Evolutionary conservation across 2,113 vertebrate genomes (phyloP), one percentile per base, ranked within the genome.

Genomic region (Engraulis encrasicolus): DNA sequence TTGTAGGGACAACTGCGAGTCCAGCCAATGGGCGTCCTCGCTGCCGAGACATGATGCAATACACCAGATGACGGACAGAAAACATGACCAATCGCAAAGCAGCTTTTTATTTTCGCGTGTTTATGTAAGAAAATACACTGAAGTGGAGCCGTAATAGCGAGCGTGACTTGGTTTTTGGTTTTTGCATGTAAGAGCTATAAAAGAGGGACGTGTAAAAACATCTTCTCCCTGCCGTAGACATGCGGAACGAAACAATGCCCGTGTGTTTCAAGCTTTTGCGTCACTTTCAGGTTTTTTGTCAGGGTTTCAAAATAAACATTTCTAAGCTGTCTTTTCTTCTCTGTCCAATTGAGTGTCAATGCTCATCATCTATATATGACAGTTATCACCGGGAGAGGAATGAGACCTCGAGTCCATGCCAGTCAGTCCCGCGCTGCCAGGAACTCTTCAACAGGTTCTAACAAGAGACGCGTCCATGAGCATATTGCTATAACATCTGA

Each of bases 1-100:
- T 92, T 95, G 91, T 94, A 94, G 88, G 94, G 94, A 88, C 84
- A 93, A 93, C 82, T 92, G 78, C 15, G 17, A 23, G 7, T 0
- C 78, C 54, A 87, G 80, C 95, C 94, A 95, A 94, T 94, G 90
- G 89, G 37, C 80, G 19, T 34, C 14, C 81, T 79, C 1, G 18
- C 52, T n/a, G 3, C 11, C 34, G 40, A 50, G 77, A 74, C 86
- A 89, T 93, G 94, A 93, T 87, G 95, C 91, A 93, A 94, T 87
- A 9, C 50, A 2, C 48, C 0, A 0, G 0, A 0, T 85, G 92
- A 94, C 23, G 86, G 94, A 91, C 87, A 74, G 2, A 1, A 80
- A 0, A 0, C 0, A 0, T 0, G 50, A 48, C 93, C 91, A 95
- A 93, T 93, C 0, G 82, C 1, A 82, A 1, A 0, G 9, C 5